Evolutionary conservation across 2,888 invertebrate genomes (phyloP), one percentile per base, ranked within the genome.

Genomic region (Rhagonycha lutea): DNA sequence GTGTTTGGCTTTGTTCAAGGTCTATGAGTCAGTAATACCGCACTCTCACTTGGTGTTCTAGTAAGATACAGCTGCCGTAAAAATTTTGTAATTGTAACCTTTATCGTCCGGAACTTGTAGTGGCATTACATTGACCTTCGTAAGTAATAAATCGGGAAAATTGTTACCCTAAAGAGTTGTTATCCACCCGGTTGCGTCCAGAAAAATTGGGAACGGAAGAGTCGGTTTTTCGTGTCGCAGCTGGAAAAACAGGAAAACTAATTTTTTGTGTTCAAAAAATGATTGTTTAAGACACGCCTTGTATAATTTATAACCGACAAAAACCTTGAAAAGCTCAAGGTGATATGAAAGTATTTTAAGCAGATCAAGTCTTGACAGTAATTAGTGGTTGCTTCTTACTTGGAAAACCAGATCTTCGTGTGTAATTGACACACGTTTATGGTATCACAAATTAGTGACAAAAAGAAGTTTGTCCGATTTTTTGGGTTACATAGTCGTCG

Each of bases 1-100:
- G 85, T 85, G 84, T 82, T 83, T 84, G 84, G 84, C 83, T 83
- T 83, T 82, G 78, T 85, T 83, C 86, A 86, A 86, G 86, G 86
- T 82, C 83, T 81, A 80, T 83, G 84, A 84, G 80, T 84, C 84
- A 83, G 77, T 70, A 67, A 72, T 69, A 68, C 72, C 60, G 77
- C 72, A 75, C 77, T 78, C 77, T 78, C 77, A 78, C 77, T 69
- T 47, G 28, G 60, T 47, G 78, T 76, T 76, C 76, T 80, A 79
- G 61, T 76, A 72, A 81, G 80, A 78, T 77, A 80, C 81, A 79
- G 77, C 78, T 74, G 76, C 78, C 75, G 79, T 78, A 75, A 78
- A 78, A 78, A 75, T 75, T 75, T 73, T 72, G 77, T 78, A 78
- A 75, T 76, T 76, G 71, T 78, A 74, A 78, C 78, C 78, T 78